Evolutionary conservation across 1,140 invertebrate genomes (phyloP), one percentile per base, ranked within the genome.

Genomic region (Drosophila mauritiana): DNA sequence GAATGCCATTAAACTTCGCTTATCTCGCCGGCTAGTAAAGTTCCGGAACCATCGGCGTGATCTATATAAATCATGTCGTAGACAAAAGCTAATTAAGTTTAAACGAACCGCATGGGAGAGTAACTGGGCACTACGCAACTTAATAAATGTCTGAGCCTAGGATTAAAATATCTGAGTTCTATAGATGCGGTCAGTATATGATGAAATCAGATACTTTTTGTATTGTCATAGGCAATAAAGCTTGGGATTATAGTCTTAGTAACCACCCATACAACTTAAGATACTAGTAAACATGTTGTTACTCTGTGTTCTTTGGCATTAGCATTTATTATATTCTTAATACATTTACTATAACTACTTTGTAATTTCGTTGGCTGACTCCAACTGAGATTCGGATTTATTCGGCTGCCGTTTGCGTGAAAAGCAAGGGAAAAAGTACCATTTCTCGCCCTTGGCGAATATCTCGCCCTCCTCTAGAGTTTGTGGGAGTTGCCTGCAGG

Each of bases 391-490:
- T 42, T 37, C 36, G n/a, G 46, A 49, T 20, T 75, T 42, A 20
- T 74, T 49, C 8, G 25, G 17, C 13, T 72, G 45, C 10, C 37
- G 36, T 22, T 31, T 63, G 3, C 42, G 54, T 0, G 61, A 49
- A 13, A 70, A 80, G 37, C 88, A 91, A 15, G 88, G 80, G 42
- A 91, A 91, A 43, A 62, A 88, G 58, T 79, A 91, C 89, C 86
- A 91, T 25, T 67, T 81, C 70, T 94, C 93, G 51, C 93, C 91
- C 51, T 92, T 92, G 13, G 93, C 94, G 79, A 95, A 95, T 0
- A 64, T 46, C 83, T 95, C 94, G 0, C 94, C 94, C 65, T 95
- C 94, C 48, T 93, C 78, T 27, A 95, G 58, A 0, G 94, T 94
- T 31, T 94, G 92, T 1, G 94, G 94, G 4, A 94, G 84, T 46